A percentile compares a stretch with the other conserved stretches of the same genome.
Evolutionary conservation across 2,797 vertebrate genomes (phyloP).

Genomic region (Ciconia nigra): DNA sequence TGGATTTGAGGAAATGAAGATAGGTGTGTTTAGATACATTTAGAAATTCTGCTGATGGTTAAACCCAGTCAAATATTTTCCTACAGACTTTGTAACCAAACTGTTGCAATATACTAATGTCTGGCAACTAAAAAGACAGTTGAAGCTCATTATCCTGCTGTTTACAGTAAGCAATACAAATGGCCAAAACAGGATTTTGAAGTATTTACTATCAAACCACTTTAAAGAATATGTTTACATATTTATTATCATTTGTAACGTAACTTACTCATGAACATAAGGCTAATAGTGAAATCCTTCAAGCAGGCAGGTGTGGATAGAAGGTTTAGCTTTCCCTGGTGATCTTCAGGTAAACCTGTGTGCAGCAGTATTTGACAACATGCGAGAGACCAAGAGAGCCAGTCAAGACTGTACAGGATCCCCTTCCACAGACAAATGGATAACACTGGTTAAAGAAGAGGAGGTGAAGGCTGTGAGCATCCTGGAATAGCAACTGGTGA

Average conservation of each 20-base stretch:
- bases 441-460: background rate
- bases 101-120: background rate
- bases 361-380: background rate
- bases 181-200: background rate
- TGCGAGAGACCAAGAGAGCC: rapidly evolving
- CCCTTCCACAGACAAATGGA: background rate
- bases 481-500: constrained; percentile 33
- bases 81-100: background rate
- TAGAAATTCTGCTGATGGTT: background rate
- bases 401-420: background rate
- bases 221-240: background rate
- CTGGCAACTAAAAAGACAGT: background rate
- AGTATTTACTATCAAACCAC: constrained; percentile 41
- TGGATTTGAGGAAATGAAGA: background rate
- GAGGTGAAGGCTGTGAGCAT: background rate
- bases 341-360: background rate
- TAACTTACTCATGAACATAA: rapidly evolving
- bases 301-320: background rate
- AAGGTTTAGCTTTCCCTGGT: background rate
- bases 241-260: background rate
- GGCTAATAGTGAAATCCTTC: background rate
- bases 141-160: background rate
- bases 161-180: constrained; percentile 35
- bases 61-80: background rate
- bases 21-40: background rate